phyloP scores from a whole-genome alignment of 1,140 invertebrate species.

The Pachypeltis micranthus region DNA sequence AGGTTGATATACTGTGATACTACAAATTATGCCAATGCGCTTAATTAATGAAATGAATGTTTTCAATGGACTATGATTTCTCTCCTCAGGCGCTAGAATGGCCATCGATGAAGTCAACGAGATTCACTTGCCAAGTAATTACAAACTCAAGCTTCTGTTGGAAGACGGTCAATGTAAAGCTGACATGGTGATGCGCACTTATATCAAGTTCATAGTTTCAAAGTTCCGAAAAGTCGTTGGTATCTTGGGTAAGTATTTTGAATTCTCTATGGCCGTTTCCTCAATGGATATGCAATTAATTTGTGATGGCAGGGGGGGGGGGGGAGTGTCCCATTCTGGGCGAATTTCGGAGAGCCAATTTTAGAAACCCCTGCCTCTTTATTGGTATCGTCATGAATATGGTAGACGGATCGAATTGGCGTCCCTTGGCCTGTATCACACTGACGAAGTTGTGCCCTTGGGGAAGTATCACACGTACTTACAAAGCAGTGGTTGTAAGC shows the following conservation, averaged over 20 bases:
- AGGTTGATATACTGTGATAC: background rate
- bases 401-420: background rate
- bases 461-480: no score
- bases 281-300: background rate
- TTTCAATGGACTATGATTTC: conserved; percentile 1
- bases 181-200: conserved; percentile 64
- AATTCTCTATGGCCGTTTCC: background rate
- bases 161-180: conserved; percentile 59
- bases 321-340: no score
- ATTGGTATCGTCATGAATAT: no score
- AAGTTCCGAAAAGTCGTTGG: conserved; percentile 47
- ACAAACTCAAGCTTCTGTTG: conserved; percentile 45
- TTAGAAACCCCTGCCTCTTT: no score
- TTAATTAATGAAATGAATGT: background rate
- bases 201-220: conserved; percentile 56
- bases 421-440: background rate
- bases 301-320: background rate
- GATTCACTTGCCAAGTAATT: conserved; percentile 45
- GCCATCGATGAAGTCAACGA: conserved; percentile 59
- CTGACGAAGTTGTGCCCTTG: no score
- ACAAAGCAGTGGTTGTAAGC: no score
- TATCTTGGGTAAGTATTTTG: conserved; percentile 44
- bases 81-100: conserved; percentile 44
- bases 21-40: background rate
- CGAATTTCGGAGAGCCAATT: no score